These are phyloP conservation scores for Steinernema carpocapsae DNA, from an alignment of 2,888 invertebrate genomes.

Conservation along the genomic window DNA sequence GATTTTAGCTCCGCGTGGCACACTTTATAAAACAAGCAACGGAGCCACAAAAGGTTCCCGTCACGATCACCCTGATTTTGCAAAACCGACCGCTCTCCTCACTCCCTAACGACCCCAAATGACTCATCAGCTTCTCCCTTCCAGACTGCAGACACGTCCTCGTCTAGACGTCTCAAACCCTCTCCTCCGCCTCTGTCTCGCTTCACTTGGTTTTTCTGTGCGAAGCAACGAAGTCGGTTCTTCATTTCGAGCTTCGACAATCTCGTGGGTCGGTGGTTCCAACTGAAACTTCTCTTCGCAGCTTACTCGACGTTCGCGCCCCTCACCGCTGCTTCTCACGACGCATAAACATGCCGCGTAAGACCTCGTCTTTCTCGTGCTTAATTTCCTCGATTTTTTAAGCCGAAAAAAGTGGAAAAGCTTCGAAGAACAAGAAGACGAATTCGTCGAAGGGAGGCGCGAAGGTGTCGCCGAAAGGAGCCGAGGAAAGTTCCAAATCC, in stretches of 20 bases:
- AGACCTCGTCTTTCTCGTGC: not conserved
- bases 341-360: not conserved
- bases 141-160: not conserved
- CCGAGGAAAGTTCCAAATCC: too few species aligned
- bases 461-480: not conserved
- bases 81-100: not conserved
- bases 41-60: too few species aligned
- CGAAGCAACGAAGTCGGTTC: not conserved
- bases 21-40: too few species aligned
- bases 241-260: not conserved
- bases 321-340: not conserved
- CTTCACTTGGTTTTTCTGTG: not conserved
- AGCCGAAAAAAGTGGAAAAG: not conserved
- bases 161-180: too few species aligned
- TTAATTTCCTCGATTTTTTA: not conserved
- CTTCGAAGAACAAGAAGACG: not conserved
- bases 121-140: not conserved
- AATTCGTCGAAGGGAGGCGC: not conserved
- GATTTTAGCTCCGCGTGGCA: not conserved
- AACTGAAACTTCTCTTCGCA: constrained; percentile 15
- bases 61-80: too few species aligned
- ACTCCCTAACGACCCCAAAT: not conserved
- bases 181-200: too few species aligned
- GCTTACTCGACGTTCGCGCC: not conserved
- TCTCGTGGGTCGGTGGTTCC: not conserved